phyloP scores from a whole-genome alignment of 2,797 vertebrate species.

The Sebastes itinus region DNA sequence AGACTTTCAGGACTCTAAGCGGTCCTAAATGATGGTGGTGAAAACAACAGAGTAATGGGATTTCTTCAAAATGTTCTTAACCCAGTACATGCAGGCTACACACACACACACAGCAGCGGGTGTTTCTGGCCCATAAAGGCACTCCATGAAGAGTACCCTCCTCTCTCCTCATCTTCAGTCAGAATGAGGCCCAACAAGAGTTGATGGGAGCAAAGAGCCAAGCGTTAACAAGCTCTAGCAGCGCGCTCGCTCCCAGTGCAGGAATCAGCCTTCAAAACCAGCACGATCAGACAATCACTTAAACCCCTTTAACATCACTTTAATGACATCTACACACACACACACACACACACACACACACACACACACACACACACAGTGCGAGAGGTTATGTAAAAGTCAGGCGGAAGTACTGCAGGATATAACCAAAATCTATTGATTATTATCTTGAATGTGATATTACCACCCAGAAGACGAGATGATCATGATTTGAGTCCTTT shows the following conservation, averaged over 20 bases:
- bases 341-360: not conserved
- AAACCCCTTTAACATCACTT: constrained; percentile 73
- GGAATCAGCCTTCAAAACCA: constrained; percentile 66
- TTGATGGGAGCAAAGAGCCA: constrained; percentile 66
- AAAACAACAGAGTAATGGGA: not conserved
- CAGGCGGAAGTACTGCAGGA: constrained; percentile 41
- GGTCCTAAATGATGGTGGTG: not conserved
- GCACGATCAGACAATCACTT: constrained; percentile 74
- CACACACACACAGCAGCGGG: not conserved
- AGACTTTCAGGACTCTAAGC: not conserved
- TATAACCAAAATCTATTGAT: constrained; percentile 39
- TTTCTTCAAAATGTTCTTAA: constrained; percentile 2
- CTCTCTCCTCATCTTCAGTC: constrained; percentile 44
- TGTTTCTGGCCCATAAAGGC: constrained; percentile 6
- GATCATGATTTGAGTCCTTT: constrained; percentile 23
- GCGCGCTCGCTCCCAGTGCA: constrained; percentile 52
- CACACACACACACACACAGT: not conserved
- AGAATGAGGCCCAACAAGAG: constrained; percentile 49
- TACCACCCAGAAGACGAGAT: constrained; percentile 6
- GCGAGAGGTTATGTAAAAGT: constrained; percentile 49
- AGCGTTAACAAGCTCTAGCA: constrained; percentile 74
- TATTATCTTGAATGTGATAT: constrained; percentile 38
- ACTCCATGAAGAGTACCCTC: constrained; percentile 16
- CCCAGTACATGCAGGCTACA: not conserved
- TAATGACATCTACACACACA: constrained; percentile 61